Evolutionary conservation across 2,888 invertebrate species (phyloP), one percentile per base, ranked within the genome.

Genomic region (Achlya flavicornis): DNA sequence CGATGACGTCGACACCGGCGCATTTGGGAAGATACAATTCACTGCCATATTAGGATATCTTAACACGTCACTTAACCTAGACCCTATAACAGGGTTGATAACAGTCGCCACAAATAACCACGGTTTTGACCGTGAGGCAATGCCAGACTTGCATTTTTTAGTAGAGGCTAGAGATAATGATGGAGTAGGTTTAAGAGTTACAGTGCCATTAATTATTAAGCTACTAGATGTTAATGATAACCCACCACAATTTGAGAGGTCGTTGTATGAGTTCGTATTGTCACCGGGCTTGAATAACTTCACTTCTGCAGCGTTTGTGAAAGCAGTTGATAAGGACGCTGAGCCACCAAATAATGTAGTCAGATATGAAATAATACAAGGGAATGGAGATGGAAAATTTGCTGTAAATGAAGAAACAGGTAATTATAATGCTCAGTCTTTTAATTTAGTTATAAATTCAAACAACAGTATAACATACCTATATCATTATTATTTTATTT

Each of bases 131-230:
- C 95, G 98, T 57, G 98, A 98, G 91, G 93, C 95, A 46, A 96
- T 96, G 89, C 95, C 96, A 74, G 96, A 96, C 75, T 95, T 97
- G 86, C 95, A 96, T 85, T 95, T 98, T 76, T 96, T 96, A 81
- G 96, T 98, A 69, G 97, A 97, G 93, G 98, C 98, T 68, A 95
- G 97, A 72, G 98, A 99, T 90, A 97, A 97, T 84, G 96, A 97
- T 77, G 97, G 98, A 63, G 94, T 95, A 77, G 98, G 98, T 65
- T 96, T 96, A 84, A 95, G 95, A 76, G 96, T 97, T 58, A 96
- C 96, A 72, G 95, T 96, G 77, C 95, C 96, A 77, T 94, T 98
- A 74, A 95, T 96, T 75, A 95, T 98, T 79, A 96, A 96, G 90
- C 91, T 98, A 73, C 91, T 97, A 79, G 96, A 96, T 91, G 96